These are phyloP conservation scores for Danaus chrysippus DNA, from an alignment of 2,888 invertebrate species.

Conservation along the genomic window DNA sequence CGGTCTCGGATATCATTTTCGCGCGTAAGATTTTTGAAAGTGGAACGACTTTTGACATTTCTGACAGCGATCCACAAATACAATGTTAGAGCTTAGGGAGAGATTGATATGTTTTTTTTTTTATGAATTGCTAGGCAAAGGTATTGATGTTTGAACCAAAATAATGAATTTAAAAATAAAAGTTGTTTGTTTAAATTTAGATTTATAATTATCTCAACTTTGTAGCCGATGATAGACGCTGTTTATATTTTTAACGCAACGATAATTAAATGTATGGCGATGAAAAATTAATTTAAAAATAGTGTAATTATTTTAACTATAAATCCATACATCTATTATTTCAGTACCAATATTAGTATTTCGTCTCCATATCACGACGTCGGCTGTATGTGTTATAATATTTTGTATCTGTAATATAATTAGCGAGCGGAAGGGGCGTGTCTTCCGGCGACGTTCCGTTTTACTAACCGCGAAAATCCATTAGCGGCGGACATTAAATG, in stretches of 20 bases:
- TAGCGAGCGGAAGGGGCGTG: conserved; percentile 70
- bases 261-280: conserved; percentile 1
- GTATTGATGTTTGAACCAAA: no score
- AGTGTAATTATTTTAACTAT: not conserved
- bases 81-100: not conserved
- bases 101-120: no score
- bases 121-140: no score
- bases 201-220: no score
- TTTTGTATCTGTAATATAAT: conserved; percentile 27
- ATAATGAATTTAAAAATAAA: no score
- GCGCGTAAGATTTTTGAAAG: conserved; percentile 44
- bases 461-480: conserved; percentile 44
- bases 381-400: not conserved
- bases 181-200: no score
- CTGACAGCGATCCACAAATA: conserved; percentile 41
- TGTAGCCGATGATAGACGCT: not conserved
- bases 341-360: no score
- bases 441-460: conserved; percentile 64
- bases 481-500: conserved; percentile 19
- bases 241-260: not conserved
- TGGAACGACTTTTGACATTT: conserved; percentile 51
- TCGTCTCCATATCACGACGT: no score
- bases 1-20: conserved; percentile 33
- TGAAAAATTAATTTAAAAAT: not conserved
- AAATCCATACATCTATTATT: no score